Evolutionary conservation across 2,888 invertebrate genomes (phyloP).

Genomic region (Perizoma flavofasciatum): DNA sequence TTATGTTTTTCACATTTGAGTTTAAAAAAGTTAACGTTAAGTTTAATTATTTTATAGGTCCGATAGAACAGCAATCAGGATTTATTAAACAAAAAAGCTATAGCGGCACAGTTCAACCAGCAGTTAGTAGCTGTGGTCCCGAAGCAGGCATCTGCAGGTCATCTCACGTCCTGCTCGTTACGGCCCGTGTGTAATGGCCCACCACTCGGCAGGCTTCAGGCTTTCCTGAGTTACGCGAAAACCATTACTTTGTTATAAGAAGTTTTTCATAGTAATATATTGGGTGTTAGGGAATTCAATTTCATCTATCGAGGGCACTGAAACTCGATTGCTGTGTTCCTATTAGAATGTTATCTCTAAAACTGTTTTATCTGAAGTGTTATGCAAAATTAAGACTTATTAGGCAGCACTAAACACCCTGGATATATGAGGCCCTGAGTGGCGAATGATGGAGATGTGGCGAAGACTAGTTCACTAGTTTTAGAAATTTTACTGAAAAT

Average conservation of each 20-base stretch:
- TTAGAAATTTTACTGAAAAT: no score
- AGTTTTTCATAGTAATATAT: conserved; percentile 21
- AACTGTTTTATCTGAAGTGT: no score
- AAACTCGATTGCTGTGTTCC: neutral
- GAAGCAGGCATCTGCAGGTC: conserved; percentile 18
- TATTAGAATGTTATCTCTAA: no score
- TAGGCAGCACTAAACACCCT: no score
- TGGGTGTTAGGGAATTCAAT: conserved; percentile 14
- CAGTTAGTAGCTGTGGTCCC: neutral
- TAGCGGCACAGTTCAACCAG: neutral
- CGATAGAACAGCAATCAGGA: no score
- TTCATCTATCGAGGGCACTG: conserved; percentile 3
- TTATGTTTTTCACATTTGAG: no score
- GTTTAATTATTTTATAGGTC: no score
- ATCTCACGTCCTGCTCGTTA: conserved; percentile 33
- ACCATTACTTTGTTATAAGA: conserved; percentile 23
- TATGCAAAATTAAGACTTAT: no score
- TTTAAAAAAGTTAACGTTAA: no score
- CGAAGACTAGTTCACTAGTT: no score
- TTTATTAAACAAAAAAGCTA: neutral
- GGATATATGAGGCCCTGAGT: no score
- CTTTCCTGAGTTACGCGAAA: conserved; percentile 21
- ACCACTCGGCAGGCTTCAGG: conserved; percentile 17
- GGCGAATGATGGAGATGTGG: no score
- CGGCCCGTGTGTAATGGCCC: conserved; percentile 24